Percentiles rank a stretch among this genome's conserved stretches.
phyloP scores from a whole-genome alignment of 2,113 vertebrate genomes.

The Panurus biarmicus region DNA sequence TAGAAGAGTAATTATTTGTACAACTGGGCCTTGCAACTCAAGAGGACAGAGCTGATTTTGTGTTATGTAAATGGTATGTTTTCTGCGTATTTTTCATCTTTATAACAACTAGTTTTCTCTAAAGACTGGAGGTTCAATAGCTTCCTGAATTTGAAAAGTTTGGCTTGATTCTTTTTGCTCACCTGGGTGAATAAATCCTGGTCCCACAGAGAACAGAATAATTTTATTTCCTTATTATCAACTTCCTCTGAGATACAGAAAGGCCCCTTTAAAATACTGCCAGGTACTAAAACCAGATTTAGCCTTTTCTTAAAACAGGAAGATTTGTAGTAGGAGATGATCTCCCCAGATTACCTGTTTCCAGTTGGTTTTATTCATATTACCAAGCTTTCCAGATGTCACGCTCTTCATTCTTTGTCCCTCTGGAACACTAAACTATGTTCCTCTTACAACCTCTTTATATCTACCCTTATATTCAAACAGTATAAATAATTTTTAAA shows the following conservation, averaged over 20 bases:
- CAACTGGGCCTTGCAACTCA: not conserved
- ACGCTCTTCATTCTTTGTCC: not conserved
- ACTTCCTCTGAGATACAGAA: conserved; percentile 9
- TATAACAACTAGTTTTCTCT: not conserved
- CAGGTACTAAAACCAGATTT: conserved; percentile 4
- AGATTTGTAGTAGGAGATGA: conserved; percentile 47
- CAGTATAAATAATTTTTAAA: not conserved
- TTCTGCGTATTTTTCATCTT: not conserved
- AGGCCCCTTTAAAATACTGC: conserved; percentile 1
- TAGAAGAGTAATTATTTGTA: not conserved
- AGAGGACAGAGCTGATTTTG: not conserved
- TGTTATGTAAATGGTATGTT: not conserved
- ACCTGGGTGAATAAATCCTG: not conserved
- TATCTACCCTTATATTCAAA: not conserved
- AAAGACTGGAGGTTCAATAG: not conserved
- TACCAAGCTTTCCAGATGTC: conserved; percentile 56
- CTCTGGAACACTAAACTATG: not conserved
- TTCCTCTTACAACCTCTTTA: conserved; percentile 14
- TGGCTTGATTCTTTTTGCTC: not conserved
- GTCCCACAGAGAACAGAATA: not conserved
- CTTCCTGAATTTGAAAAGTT: not conserved
- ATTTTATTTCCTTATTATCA: not conserved
- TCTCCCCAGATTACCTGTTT: conserved; percentile 56
- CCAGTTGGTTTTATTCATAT: conserved; percentile 47
- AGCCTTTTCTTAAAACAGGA: conserved; percentile 23